Base-by-base conservation (phyloP, 2,888 invertebrate genomes). In the Sialis fuliginosa region DNA sequence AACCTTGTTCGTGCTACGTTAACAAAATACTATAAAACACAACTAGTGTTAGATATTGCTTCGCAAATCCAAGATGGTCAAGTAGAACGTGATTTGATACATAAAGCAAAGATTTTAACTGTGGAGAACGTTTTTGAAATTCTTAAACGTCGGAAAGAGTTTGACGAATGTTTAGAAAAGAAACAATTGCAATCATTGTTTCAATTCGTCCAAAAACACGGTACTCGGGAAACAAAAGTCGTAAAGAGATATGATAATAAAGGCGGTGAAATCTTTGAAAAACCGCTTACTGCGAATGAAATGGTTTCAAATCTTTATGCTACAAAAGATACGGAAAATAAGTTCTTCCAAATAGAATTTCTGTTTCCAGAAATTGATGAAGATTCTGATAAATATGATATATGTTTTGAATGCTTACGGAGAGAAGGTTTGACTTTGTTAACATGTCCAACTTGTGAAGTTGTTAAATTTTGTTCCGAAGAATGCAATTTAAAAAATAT, bases 321-420 rank as follows among this genome's bases (percentile, higher is more conserved):
- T 9, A 22, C 9, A 5, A 30, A 5, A 8, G 7, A 8, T 5
- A 30, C 9, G 8, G 9, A 31, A 9, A 30, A 7, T 13, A 42
- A 31, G 8, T 42, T 32, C 8, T n/a, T 42, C 8, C 22, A 22
- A 22, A 22, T 33, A 31, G 42, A 22, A 41, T 46, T 34, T 42
- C 44, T 8, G 32, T 33, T 9, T 33, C 52, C 52, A 10, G 55
- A 51, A 48, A 47, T 50, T 6, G 54, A 53, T 46, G 48, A 44
- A n/a, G 45, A 52, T 41, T 46, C 46, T 33, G 47, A 52, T 5
- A 58, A 57, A 45, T 63, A 62, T 48, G 52, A 54, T 13, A 60
- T 63, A 1, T 64, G 64, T 45, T 64, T 57, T 43, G 53, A 62
- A 45, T 64, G 64, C 48, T 50, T 57, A 9, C 50, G 52, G 46